Evolutionary conservation across 2,888 invertebrate genomes (phyloP).

Genomic region (Choristoneura rosaceana): DNA sequence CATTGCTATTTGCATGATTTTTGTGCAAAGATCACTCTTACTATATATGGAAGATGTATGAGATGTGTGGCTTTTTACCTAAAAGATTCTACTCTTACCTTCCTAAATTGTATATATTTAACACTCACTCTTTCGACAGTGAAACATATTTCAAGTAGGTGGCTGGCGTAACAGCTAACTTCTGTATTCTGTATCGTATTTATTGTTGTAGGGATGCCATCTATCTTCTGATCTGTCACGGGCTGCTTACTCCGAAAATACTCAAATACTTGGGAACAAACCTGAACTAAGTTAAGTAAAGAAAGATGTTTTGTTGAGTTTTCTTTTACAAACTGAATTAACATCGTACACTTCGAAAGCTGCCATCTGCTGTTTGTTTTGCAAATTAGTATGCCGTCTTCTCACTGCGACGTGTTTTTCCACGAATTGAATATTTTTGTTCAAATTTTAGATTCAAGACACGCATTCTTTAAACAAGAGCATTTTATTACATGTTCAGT

Average conservation of each 20-base stretch:
- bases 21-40: not conserved
- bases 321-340: slow-evolving; percentile 33
- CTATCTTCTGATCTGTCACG: slow-evolving; percentile 39
- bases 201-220: slow-evolving; percentile 34
- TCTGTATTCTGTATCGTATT: slow-evolving; percentile 29
- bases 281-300: slow-evolving; percentile 35
- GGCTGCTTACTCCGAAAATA: slow-evolving; percentile 34
- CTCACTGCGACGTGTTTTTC: not conserved
- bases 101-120: not conserved
- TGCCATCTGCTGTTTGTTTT: slow-evolving; percentile 15
- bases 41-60: not conserved
- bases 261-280: slow-evolving; percentile 25
- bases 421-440: not conserved
- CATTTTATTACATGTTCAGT: no score
- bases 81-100: not conserved
- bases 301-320: slow-evolving; percentile 27
- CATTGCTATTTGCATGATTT: slow-evolving; percentile 6
- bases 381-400: not conserved
- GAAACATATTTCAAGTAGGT: slow-evolving; percentile 14
- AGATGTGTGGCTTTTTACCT: not conserved
- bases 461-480: no score
- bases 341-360: slow-evolving; percentile 11
- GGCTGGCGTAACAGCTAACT: slow-evolving; percentile 19
- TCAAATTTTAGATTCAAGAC: no score
- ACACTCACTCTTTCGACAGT: not conserved